Conservation (phyloP, 2,888 invertebrate genomes). For the Tortrix viridana region DNA sequence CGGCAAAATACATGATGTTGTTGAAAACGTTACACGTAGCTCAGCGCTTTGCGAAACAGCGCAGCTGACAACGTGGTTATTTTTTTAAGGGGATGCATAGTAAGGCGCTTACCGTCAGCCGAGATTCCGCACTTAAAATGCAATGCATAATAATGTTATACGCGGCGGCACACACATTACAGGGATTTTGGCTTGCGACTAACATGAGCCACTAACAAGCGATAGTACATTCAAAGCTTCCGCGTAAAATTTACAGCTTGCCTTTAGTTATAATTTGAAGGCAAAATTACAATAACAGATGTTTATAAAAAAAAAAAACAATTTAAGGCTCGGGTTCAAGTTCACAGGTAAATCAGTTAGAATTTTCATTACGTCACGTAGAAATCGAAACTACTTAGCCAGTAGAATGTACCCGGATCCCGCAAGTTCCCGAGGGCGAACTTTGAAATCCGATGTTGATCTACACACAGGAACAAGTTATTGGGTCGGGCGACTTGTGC, state of each 20-base stretch:
- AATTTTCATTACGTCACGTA: background rate
- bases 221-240: background rate
- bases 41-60: background rate
- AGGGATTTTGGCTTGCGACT: conserved; percentile 26
- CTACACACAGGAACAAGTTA: conserved; percentile 22
- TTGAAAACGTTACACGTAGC: background rate
- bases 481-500: conserved; percentile 22
- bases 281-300: background rate
- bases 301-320: too few species aligned
- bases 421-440: conserved; percentile 25
- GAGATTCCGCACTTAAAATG: conserved; percentile 35
- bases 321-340: conserved; percentile 3
- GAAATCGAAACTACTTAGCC: conserved; percentile 19
- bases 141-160: conserved; percentile 37
- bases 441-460: conserved; percentile 30
- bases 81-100: conserved; percentile 19
- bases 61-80: conserved; percentile 5
- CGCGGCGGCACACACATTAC: conserved; percentile 21
- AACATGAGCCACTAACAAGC: conserved; percentile 12
- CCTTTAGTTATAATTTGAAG: background rate
- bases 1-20: too few species aligned
- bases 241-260: background rate
- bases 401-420: background rate
- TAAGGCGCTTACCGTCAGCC: conserved; percentile 30
- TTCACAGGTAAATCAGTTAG: conserved; percentile 9